These are phyloP conservation scores for Diadumene lineata DNA, from an alignment of 92 coral and sea anemone genomes.

Conservation along the genomic window DNA sequence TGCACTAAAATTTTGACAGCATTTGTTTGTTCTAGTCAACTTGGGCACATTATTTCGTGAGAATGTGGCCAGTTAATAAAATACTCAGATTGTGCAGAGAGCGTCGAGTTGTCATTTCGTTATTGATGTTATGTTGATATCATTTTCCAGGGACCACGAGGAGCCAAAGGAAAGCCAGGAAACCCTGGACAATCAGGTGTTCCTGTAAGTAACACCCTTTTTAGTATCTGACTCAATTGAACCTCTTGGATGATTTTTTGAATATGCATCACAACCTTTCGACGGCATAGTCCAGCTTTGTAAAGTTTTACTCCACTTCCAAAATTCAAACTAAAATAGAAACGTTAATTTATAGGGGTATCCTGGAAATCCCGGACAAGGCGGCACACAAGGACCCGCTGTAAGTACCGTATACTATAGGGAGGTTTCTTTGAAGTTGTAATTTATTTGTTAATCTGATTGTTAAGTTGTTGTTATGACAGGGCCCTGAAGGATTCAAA, in stretches of 20 bases:
- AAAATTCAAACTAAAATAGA: no score
- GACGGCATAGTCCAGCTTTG: no score
- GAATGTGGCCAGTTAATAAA: no score
- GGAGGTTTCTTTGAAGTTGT: neutral
- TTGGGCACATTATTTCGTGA: no score
- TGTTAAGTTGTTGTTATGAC: neutral
- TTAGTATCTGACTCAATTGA: neutral
- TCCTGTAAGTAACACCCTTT: constrained; percentile 19
- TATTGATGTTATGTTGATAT: neutral
- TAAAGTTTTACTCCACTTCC: no score
- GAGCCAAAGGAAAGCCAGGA: constrained; percentile 37
- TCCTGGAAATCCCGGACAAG: constrained; percentile 66
- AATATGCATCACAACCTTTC: no score
- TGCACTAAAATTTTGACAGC: neutral
- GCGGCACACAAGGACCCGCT: constrained; percentile 53
- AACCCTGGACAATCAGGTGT: constrained; percentile 27
- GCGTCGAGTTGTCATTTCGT: neutral
- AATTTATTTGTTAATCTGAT: neutral
- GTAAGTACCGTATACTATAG: constrained; percentile 38
- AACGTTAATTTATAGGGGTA: constrained; percentile 59
- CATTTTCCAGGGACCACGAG: constrained; percentile 30
- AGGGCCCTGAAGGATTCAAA: constrained; percentile 49
- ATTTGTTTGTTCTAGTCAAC: no score
- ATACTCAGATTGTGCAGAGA: no score
- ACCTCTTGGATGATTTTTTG: neutral